These are phyloP conservation scores for Nephrocerus scutellatus DNA, from an alignment of 2,888 invertebrate genomes.

Conservation along the genomic window DNA sequence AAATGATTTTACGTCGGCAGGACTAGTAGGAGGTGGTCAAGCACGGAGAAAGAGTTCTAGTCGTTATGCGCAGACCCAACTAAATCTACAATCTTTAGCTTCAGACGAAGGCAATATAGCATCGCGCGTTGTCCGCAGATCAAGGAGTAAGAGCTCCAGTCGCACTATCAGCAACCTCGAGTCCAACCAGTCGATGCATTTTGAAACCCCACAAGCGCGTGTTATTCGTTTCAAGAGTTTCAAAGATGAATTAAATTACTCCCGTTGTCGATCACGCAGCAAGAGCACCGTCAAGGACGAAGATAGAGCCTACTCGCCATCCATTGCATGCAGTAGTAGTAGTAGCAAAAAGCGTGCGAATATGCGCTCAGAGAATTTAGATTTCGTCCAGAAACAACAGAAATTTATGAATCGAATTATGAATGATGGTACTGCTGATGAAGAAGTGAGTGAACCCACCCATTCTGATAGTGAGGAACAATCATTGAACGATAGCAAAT, in stretches of 20 bases:
- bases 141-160: too few relatives aligned
- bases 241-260: conserved; percentile 24
- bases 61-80: too few relatives aligned
- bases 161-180: conserved; percentile 15
- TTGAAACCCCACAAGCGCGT: too few relatives aligned
- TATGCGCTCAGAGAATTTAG: conserved; percentile 58
- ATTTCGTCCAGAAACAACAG: conserved; percentile 57
- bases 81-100: too few relatives aligned
- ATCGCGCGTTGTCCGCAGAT: too few relatives aligned
- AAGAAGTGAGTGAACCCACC: conserved; percentile 8
- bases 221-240: background rate
- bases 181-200: too few relatives aligned
- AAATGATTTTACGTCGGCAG: too few relatives aligned
- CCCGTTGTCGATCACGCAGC: conserved; percentile 34
- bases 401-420: conserved; percentile 54
- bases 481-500: conserved; percentile 21
- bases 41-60: conserved; percentile 3
- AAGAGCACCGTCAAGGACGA: conserved; percentile 30
- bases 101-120: too few relatives aligned
- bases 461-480: conserved; percentile 41
- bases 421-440: conserved; percentile 18
- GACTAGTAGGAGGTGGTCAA: background rate
- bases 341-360: conserved; percentile 44
- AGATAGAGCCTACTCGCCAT: conserved; percentile 1
- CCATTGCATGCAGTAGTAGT: conserved; percentile 19